Evolutionary conservation across 2,113 vertebrate genomes (phyloP), one percentile per base, ranked within the genome.

Genomic region (Plecturocebus donacophilus): DNA sequence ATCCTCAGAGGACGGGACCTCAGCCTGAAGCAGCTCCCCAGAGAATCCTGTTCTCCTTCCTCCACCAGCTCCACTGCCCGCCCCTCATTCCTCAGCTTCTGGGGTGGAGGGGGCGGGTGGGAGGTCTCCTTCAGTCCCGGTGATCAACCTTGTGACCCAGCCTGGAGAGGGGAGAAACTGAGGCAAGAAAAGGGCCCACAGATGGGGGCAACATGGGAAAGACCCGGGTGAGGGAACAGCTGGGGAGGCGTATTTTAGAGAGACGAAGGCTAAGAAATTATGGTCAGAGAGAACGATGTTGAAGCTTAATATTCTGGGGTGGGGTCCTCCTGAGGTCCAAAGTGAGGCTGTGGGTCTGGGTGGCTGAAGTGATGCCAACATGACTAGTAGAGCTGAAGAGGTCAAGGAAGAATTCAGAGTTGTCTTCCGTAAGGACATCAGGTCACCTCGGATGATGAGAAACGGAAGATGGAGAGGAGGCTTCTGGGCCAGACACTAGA

Each of bases 351-450:
- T 1, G 54, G 35, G 40, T 19, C 10, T 45, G 19, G 27, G n/a
- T 14, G 40, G 54, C 64, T 16, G 87, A 56, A 14, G 58, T 40
- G 64, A 77, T 0, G 5, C 79, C 45, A 19, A 25, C 23, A 42
- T 12, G 52, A 30, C 4, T 19, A 5, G 20, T 0, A 5, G 70
- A 70, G 45, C 4, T 2, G 5, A 52, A 27, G 13, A 47, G 49
- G 38, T 13, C 2, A 27, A 17, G 21, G 17, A 7, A 54, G 45
- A 2, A 4, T n/a, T 13, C 25, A 3, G 4, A 27, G 27, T 3
- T 17, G 3, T n/a, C 47, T 66, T 47, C 71, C 0, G 0, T 10
- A 3, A 30, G 13, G 49, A 5, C 6, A 1, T 3, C 6, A 13
- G 6, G 45, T 8, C 23, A 0, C 27, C 23, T 9, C 0, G 2